These are phyloP conservation scores for Eulemur mongoz DNA, from an alignment of 2,797 vertebrate species.

Conservation along the genomic window DNA sequence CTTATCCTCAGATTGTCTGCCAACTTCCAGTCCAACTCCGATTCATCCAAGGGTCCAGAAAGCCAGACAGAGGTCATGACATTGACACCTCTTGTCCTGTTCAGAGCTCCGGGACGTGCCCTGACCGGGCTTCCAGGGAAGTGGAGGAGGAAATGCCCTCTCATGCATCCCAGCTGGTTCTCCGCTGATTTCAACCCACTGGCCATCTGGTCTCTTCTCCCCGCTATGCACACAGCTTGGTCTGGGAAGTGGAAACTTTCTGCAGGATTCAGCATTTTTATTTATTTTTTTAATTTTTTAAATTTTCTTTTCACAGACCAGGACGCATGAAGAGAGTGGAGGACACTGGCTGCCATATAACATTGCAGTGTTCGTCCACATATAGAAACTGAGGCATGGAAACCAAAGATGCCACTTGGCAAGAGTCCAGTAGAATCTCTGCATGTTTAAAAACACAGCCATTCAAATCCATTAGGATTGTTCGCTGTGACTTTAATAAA, in stretches of 20 bases:
- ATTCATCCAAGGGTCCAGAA: not conserved
- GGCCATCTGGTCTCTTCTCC: constrained; percentile 61
- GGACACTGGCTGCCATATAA: not conserved
- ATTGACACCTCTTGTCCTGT: not conserved
- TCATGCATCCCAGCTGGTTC: not conserved
- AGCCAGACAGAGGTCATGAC: not conserved
- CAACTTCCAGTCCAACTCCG: not conserved
- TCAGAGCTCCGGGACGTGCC: not conserved
- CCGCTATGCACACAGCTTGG: not conserved
- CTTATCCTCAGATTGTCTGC: not conserved
- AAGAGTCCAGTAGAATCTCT: not conserved
- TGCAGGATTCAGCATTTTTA: not conserved
- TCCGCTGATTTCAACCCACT: constrained; percentile 11
- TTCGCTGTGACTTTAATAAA: not conserved
- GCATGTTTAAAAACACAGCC: not conserved
- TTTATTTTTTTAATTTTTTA: not conserved
- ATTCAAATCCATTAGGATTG: not conserved
- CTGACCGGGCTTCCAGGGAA: constrained; percentile 8
- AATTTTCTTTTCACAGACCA: not conserved
- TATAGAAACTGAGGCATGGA: not conserved
- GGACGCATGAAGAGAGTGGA: not conserved
- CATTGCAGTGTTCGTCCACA: constrained; percentile 9
- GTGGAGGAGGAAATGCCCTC: constrained; percentile 23
- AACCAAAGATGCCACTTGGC: not conserved
- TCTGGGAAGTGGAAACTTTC: constrained; percentile 50